These are phyloP conservation scores for Hermetia illucens DNA, from an alignment of 1,140 invertebrate species.

Conservation along the genomic window DNA sequence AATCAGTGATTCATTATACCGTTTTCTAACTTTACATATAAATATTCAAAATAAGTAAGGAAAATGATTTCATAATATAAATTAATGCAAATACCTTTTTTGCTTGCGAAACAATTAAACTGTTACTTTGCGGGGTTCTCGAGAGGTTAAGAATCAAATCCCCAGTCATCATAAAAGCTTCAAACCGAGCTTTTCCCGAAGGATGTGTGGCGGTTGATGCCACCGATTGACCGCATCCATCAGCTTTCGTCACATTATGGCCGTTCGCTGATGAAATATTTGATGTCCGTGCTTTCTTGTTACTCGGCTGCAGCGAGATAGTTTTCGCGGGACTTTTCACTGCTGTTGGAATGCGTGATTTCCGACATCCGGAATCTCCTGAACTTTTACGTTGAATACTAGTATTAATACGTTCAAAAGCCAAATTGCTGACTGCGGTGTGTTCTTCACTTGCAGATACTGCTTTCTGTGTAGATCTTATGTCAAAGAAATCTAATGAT, in stretches of 20 bases:
- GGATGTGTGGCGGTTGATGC: slow-evolving; percentile 12
- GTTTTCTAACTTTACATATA: background rate
- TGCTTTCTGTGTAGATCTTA: slow-evolving; percentile 14
- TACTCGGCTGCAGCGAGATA: slow-evolving; percentile 23
- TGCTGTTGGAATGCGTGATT: slow-evolving; percentile 30
- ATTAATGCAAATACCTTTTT: slow-evolving; percentile 46
- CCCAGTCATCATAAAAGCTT: slow-evolving; percentile 96
- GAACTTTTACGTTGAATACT: slow-evolving; percentile 5
- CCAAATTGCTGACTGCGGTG: slow-evolving; percentile 9
- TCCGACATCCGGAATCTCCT: slow-evolving; percentile 20
- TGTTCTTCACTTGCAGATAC: slow-evolving; percentile 1
- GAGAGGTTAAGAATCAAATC: slow-evolving; percentile 86
- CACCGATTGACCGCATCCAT: slow-evolving; percentile 4
- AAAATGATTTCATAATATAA: slow-evolving; percentile 21
- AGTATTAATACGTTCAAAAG: too few species aligned
- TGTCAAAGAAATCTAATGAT: slow-evolving; percentile 27
- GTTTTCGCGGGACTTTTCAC: slow-evolving; percentile 16
- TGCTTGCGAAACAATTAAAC: slow-evolving; percentile 44
- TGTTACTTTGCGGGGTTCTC: slow-evolving; percentile 49
- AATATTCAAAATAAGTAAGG: background rate
- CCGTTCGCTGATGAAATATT: slow-evolving; percentile 27
- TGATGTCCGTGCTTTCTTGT: slow-evolving; percentile 22
- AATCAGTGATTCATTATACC: background rate
- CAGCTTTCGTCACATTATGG: slow-evolving; percentile 6
- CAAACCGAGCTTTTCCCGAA: slow-evolving; percentile 46